phyloP scores from a whole-genome alignment of 2,113 vertebrate species.

The Genyomyrus donnyi region DNA sequence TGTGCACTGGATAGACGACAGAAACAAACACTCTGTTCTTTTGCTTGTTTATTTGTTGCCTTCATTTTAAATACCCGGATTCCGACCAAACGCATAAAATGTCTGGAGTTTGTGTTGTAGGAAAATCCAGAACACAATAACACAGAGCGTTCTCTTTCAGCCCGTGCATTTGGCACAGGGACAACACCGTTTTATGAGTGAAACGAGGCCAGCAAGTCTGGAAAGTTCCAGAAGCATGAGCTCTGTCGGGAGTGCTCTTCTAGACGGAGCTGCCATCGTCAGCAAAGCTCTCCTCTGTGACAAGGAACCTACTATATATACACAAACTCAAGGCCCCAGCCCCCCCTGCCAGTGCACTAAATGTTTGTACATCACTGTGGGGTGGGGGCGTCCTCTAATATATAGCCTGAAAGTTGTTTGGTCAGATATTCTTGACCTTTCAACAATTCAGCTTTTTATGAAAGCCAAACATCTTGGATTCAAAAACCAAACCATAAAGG shows the following conservation, averaged over 20 bases:
- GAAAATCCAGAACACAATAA: neutral
- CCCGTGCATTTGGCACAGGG: neutral
- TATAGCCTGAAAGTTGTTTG: neutral
- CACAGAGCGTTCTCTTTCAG: neutral
- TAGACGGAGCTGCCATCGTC: neutral
- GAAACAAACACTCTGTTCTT: neutral
- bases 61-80: neutral
- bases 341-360: neutral
- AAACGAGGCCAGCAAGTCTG: constrained; percentile 4
- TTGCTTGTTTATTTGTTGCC: neutral
- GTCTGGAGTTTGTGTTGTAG: neutral
- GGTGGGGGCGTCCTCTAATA: neutral
- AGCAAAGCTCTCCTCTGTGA: constrained; percentile 1
- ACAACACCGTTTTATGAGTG: neutral
- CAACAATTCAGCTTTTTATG: neutral
- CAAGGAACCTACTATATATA: constrained; percentile 4
- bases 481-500: neutral
- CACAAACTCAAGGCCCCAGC: neutral
- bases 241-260: neutral
- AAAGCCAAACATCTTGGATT: neutral
- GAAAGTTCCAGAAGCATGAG: constrained; percentile 16
- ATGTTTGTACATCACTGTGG: neutral
- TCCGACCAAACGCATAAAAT: neutral
- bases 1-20: neutral
- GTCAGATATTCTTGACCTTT: neutral